phyloP scores from a whole-genome alignment of 2,888 invertebrate species.

The Augochlorella aurata region DNA sequence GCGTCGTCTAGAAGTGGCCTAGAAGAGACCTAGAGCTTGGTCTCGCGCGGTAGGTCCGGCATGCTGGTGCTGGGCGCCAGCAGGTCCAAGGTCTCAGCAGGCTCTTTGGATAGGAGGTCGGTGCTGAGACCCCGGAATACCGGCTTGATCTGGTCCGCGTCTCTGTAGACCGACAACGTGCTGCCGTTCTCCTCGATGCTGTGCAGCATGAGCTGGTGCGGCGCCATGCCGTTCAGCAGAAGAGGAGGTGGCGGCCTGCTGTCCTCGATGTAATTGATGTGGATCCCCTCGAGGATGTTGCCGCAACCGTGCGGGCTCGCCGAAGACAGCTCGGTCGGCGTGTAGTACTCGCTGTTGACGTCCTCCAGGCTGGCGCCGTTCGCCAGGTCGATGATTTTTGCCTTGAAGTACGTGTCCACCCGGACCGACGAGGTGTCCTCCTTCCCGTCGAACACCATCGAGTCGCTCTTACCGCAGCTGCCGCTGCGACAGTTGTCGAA shows the following conservation, averaged over 20 bases:
- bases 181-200: constrained; percentile 72
- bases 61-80: constrained; percentile 76
- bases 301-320: constrained; percentile 78
- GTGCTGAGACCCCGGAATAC: constrained; percentile 83
- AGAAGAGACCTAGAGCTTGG: constrained; percentile 61
- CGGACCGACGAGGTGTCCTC: constrained; percentile 78
- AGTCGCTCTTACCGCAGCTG: constrained; percentile 85
- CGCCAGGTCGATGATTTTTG: constrained; percentile 86
- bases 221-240: constrained; percentile 39
- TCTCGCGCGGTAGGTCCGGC: constrained; percentile 79
- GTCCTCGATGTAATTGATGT: constrained; percentile 87
- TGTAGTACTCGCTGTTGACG: constrained; percentile 88
- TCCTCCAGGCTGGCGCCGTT: constrained; percentile 83
- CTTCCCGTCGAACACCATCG: constrained; percentile 87
- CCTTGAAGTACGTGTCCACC: constrained; percentile 87
- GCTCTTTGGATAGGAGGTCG: constrained; percentile 79
- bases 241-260: constrained; percentile 68
- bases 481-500: constrained; percentile 94
- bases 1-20: too few species aligned
- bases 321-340: constrained; percentile 89
- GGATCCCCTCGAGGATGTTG: constrained; percentile 83
- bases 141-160: constrained; percentile 78
- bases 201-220: constrained; percentile 61
- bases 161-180: constrained; percentile 64
- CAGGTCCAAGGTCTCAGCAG: constrained; percentile 73